Conservation (phyloP, 2,113 vertebrate species). For the Theristicus caerulescens region DNA sequence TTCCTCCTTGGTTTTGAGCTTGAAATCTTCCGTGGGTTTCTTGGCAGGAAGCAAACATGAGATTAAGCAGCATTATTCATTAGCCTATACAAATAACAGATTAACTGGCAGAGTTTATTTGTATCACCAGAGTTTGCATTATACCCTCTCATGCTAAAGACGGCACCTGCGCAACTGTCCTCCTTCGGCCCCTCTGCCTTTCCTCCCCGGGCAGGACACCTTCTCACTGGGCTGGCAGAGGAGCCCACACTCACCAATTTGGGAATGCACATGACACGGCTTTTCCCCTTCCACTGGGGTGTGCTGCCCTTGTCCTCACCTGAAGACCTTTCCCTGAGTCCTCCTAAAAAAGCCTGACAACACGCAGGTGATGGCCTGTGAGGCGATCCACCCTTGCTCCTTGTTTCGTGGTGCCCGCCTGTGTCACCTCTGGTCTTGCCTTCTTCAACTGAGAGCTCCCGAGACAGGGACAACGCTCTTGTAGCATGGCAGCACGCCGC, state of each 20-base stretch:
- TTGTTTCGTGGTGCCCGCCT: not conserved
- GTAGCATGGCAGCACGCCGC: fast-evolving
- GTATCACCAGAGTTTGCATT: not conserved
- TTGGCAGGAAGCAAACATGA: not conserved
- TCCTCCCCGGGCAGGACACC: not conserved
- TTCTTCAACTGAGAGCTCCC: not conserved
- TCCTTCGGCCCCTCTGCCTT: not conserved
- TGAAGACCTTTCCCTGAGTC: too few species aligned
- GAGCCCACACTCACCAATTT: not conserved
- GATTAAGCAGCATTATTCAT: not conserved
- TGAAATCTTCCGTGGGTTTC: not conserved
- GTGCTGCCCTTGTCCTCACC: not conserved
- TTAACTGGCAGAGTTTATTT: not conserved
- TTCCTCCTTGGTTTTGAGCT: not conserved
- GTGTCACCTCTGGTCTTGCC: not conserved
- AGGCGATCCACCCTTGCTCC: not conserved
- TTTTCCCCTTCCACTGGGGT: not conserved
- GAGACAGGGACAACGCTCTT: not conserved
- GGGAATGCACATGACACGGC: not conserved
- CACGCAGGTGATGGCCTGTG: not conserved
- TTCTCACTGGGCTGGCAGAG: not conserved
- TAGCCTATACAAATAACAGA: not conserved
- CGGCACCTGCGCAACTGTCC: not conserved
- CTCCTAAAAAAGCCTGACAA: not conserved
- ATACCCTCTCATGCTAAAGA: not conserved